phyloP scores from a whole-genome alignment of 1,140 invertebrate species.

The Brachionus paranguensis region DNA sequence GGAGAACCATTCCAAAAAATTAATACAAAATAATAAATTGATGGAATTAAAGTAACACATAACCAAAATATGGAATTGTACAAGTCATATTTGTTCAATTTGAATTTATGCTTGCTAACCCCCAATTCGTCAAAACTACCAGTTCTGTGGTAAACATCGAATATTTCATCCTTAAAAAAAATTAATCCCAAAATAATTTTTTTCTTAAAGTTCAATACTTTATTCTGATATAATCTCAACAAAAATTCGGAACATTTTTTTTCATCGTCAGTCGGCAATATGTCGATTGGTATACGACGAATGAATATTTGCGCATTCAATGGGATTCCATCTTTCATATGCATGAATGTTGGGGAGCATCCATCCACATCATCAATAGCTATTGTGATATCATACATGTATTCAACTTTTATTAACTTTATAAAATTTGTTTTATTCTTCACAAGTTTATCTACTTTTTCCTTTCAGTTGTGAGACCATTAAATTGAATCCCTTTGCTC shows the following conservation, averaged over 20 bases:
- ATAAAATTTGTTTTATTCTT: background rate
- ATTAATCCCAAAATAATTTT: background rate
- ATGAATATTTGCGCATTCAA: background rate
- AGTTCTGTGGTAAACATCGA: slow-evolving; percentile 47
- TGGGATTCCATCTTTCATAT: background rate
- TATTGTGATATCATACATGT: slow-evolving; percentile 16
- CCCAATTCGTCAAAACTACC: slow-evolving; percentile 46
- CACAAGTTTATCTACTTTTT: background rate
- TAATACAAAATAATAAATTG: slow-evolving; percentile 45
- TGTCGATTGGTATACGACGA: slow-evolving; percentile 69
- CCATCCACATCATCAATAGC: slow-evolving; percentile 21
- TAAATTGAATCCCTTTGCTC: slow-evolving; percentile 75
- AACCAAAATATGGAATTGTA: slow-evolving; percentile 48
- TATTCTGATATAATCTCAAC: slow-evolving; percentile 70
- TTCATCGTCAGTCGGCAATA: slow-evolving; percentile 70
- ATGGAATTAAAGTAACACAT: slow-evolving; percentile 46
- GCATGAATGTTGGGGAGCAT: background rate
- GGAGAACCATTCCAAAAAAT: slow-evolving; percentile 1
- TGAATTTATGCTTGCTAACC: slow-evolving; percentile 41
- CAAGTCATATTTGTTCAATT: slow-evolving; percentile 45
- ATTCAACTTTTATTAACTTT: background rate
- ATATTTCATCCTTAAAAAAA: slow-evolving; percentile 49
- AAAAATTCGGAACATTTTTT: slow-evolving; percentile 72
- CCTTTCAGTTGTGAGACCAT: background rate
- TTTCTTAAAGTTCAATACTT: slow-evolving; percentile 58